Conservation (phyloP, 2,113 vertebrate species). For the Manacus vitellinus region DNA sequence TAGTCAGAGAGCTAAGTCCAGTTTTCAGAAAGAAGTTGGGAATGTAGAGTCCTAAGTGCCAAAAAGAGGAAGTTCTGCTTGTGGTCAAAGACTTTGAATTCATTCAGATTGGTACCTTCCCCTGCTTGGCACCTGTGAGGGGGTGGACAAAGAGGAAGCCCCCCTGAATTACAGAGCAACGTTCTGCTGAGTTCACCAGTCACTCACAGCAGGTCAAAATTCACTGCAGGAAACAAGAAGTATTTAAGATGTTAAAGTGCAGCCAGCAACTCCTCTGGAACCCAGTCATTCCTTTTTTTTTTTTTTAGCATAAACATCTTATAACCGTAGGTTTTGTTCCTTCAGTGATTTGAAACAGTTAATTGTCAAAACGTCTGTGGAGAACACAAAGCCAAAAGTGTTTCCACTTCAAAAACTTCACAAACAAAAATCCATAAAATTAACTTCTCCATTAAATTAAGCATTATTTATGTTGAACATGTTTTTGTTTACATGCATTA, state of each 20-base stretch:
- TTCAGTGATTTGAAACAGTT: constrained; percentile 47
- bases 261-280: not conserved
- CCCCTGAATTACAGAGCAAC: not conserved
- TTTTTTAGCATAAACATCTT: not conserved
- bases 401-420: constrained; percentile 44
- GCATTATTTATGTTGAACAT: constrained; percentile 54
- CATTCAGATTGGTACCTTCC: not conserved
- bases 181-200: not conserved
- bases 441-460: constrained; percentile 42
- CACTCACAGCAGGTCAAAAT: not conserved
- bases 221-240: not conserved
- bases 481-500: constrained; percentile 77
- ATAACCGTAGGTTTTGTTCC: not conserved
- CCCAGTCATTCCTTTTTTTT: not conserved
- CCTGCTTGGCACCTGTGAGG: not conserved
- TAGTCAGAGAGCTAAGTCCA: not conserved
- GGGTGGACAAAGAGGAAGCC: not conserved
- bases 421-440: constrained; percentile 46
- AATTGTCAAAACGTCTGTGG: constrained; percentile 48
- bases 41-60: not conserved
- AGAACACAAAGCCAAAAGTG: constrained; percentile 23
- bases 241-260: not conserved
- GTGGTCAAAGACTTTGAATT: not conserved
- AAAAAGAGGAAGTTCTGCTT: not conserved
- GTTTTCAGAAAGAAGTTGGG: not conserved